Conservation (phyloP, 2,888 invertebrate genomes). For the Sisyra terminalis region DNA sequence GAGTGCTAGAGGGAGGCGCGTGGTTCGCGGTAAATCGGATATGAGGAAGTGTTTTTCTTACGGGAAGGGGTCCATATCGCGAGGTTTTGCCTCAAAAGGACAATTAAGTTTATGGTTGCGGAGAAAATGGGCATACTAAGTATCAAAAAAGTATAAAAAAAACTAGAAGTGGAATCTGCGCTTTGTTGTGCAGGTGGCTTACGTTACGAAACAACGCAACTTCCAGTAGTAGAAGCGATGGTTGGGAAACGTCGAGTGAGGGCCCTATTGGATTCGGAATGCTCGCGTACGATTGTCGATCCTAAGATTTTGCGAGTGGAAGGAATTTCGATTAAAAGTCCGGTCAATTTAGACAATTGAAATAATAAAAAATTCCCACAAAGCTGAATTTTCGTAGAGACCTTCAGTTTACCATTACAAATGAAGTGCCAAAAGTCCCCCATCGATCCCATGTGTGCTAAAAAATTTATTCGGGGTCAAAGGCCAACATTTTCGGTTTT, state of each 20-base stretch:
- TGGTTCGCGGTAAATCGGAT: neutral
- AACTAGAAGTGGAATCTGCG: neutral
- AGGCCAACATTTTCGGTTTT: too few species aligned
- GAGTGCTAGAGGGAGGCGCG: neutral
- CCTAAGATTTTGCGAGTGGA: neutral
- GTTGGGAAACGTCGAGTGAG: neutral
- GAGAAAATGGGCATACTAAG: neutral
- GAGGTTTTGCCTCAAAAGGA: neutral
- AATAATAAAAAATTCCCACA: too few species aligned
- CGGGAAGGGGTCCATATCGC: neutral
- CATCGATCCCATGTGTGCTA: too few species aligned
- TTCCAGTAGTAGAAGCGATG: neutral
- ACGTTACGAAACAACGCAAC: neutral
- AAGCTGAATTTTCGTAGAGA: too few species aligned
- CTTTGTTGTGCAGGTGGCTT: neutral
- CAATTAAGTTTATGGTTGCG: too few species aligned
- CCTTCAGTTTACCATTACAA: too few species aligned
- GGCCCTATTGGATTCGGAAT: constrained; percentile 1
- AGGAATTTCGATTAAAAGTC: neutral
- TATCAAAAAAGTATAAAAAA: too few species aligned
- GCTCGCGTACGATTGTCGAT: neutral
- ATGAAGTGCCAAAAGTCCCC: too few species aligned
- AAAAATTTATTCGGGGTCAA: too few species aligned
- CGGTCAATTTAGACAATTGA: too few species aligned
- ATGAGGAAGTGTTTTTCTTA: neutral